phyloP scores from a whole-genome alignment of 2,113 vertebrate genomes.

The Gracilinanus agilis region DNA sequence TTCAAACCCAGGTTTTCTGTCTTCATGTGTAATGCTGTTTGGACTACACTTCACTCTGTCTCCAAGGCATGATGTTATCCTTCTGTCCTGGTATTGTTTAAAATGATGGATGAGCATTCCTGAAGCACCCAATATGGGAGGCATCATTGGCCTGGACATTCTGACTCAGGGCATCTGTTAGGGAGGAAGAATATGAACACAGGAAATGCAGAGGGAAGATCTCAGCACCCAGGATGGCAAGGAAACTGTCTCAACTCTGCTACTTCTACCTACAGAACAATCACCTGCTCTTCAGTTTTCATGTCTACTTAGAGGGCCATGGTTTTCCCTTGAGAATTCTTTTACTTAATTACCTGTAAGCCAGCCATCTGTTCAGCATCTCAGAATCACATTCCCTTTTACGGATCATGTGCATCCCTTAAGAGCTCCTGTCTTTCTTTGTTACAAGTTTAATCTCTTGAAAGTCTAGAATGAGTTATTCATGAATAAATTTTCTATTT shows the following conservation, averaged over 20 bases:
- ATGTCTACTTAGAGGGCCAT: conserved; percentile 1
- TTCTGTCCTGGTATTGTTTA: background rate
- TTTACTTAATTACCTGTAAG: conserved; percentile 47
- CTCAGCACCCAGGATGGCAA: background rate
- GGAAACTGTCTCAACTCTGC: background rate
- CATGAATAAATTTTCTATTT: conserved; percentile 36
- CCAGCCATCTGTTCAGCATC: conserved; percentile 34
- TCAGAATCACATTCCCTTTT: conserved; percentile 30
- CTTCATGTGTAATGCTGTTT: background rate
- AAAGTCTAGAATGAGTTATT: background rate
- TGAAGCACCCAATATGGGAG: background rate
- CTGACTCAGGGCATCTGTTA: background rate
- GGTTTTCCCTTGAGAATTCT: conserved; percentile 12
- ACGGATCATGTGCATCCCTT: background rate
- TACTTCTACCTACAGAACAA: background rate
- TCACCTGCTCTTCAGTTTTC: conserved; percentile 18
- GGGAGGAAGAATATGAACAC: background rate
- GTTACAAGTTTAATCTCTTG: conserved; percentile 26
- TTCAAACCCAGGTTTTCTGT: background rate
- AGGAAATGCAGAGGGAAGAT: conserved; percentile 4
- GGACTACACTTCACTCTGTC: background rate
- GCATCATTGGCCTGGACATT: background rate
- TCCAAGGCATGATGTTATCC: background rate
- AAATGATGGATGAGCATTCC: background rate
- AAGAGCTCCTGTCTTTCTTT: conserved; percentile 6